Base-by-base conservation (phyloP, 1,140 invertebrate species). In the Phymorhynchus buccinoides region DNA sequence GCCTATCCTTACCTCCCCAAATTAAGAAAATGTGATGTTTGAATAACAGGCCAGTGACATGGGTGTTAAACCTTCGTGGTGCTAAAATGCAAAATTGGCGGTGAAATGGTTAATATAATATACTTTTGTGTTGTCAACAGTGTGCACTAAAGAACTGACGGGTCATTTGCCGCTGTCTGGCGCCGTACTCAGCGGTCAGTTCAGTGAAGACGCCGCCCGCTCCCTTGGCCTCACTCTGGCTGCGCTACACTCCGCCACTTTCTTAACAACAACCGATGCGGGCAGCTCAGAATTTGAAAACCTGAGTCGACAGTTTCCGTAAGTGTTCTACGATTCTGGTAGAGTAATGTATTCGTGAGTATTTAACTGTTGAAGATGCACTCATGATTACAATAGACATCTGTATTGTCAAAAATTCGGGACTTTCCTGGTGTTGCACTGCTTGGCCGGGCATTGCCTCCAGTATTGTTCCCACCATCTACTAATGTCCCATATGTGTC, bases 61-160 rank as follows among this genome's bases (percentile, higher is more conserved):
- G 9, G 30, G 18, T n/a, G n/a, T n/a, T n/a, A n/a, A n/a, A n/a
- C n/a, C n/a, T n/a, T n/a, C n/a, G n/a, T n/a, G n/a, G n/a, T n/a
- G n/a, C n/a, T n/a, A n/a, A n/a, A n/a, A n/a, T n/a, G n/a, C n/a
- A n/a, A n/a, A n/a, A n/a, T n/a, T n/a, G n/a, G n/a, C n/a, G n/a
- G n/a, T n/a, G n/a, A n/a, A n/a, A n/a, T n/a, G n/a, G n/a, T n/a
- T n/a, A n/a, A n/a, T 71, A 32, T 14, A 30, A 18, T 7, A 18
- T 71, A n/a, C 9, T 7, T 71, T 71, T 71, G 6, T 14, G 18
- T 39, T 75, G 14, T 32, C 3, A 18, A 6, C 80, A 82, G 80
- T 82, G 56, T 82, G 80, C 37, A 82, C 56, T 3, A 4, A 32
- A 4, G 80, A 82, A 56, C 56, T 82, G 80, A 82, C 16, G n/a